These are phyloP conservation scores for Petrocephalus microphthalmus DNA, from an alignment of 2,113 vertebrate species.

Conservation along the genomic window DNA sequence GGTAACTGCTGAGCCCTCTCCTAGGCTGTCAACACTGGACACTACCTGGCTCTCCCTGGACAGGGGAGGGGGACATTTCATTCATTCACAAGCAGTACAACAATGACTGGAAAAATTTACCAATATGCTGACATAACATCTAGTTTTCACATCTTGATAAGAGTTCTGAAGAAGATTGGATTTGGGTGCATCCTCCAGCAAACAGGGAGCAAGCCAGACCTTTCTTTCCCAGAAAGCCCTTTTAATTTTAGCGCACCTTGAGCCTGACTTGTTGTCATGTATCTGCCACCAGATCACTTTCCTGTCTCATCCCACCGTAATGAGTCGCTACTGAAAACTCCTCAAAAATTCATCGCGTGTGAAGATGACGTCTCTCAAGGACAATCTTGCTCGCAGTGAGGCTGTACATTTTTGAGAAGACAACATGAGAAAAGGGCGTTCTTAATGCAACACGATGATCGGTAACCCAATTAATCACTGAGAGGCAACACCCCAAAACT, in stretches of 20 bases:
- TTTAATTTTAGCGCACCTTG: not conserved
- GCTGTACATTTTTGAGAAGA: not conserved
- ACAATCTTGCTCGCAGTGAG: not conserved
- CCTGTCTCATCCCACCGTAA: not conserved
- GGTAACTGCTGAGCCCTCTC: not conserved
- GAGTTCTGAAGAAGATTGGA: not conserved
- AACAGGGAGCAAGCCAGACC: not conserved
- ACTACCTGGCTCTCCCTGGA: not conserved
- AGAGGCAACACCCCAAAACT: not conserved
- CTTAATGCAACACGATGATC: not conserved
- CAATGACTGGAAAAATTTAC: not conserved
- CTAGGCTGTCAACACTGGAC: not conserved
- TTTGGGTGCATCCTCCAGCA: not conserved
- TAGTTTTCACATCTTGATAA: not conserved
- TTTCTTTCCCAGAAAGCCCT: not conserved
- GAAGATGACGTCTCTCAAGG: conserved; percentile 1
- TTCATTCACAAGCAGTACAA: not conserved
- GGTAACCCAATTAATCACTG: not conserved
- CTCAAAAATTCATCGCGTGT: not conserved
- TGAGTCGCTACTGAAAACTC: not conserved
- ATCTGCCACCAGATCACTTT: not conserved
- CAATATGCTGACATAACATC: not conserved
- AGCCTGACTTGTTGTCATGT: not conserved
- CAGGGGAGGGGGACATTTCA: not conserved
- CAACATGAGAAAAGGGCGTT: not conserved